Conservation (phyloP, 2,113 vertebrate species). For the Falcunculus frontatus region DNA sequence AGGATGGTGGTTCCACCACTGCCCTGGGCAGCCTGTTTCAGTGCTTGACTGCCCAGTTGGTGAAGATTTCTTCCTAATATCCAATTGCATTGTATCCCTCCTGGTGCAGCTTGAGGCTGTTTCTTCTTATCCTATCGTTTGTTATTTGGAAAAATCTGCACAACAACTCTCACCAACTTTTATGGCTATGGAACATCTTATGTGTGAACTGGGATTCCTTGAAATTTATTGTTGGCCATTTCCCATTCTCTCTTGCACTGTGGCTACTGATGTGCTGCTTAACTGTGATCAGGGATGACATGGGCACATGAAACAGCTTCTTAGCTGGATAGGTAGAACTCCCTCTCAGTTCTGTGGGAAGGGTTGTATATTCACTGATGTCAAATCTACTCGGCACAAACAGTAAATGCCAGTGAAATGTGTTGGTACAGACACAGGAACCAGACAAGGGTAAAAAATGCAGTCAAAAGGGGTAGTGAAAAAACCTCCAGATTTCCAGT, state of each 20-base stretch:
- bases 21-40: not conserved
- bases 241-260: not conserved
- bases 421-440: not conserved
- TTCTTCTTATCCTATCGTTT: not conserved
- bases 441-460: not conserved
- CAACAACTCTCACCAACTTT: not conserved
- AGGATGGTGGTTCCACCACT: not conserved
- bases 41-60: not conserved
- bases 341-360: not conserved
- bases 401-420: not conserved
- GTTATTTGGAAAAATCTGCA: not conserved
- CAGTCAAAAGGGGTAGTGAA: not conserved
- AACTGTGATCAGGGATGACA: not conserved
- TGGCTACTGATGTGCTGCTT: not conserved
- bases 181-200: not conserved
- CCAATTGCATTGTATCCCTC: not conserved
- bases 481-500: not conserved
- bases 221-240: not conserved
- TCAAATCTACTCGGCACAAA: not conserved
- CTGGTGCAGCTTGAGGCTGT: not conserved
- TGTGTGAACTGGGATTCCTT: not conserved
- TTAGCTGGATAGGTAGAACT: not conserved
- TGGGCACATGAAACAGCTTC: not conserved
- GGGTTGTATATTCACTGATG: not conserved
- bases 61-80: not conserved